These are phyloP conservation scores for Microctonus hyperodae DNA, from an alignment of 2,888 invertebrate genomes.

Conservation along the genomic window DNA sequence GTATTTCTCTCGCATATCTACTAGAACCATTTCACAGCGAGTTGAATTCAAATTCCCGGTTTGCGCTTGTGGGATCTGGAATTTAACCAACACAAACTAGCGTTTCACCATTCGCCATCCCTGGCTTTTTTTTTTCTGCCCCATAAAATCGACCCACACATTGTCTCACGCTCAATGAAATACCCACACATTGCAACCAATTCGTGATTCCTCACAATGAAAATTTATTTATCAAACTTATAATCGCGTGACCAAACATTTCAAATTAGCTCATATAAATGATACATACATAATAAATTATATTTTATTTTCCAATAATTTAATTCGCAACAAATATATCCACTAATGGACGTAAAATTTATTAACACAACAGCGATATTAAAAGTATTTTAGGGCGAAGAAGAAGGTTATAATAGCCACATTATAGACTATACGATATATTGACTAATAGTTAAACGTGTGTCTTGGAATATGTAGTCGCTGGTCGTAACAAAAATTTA, in stretches of 20 bases:
- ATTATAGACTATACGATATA: slow-evolving; percentile 34
- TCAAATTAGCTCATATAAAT: neutral
- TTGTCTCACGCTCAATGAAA: slow-evolving; percentile 24
- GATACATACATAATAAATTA: no score
- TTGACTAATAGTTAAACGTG: slow-evolving; percentile 23
- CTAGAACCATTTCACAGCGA: neutral
- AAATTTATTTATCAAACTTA: neutral
- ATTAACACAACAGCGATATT: no score
- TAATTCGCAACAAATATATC: neutral
- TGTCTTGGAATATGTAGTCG: slow-evolving; percentile 52
- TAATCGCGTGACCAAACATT: neutral
- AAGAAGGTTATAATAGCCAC: slow-evolving; percentile 12
- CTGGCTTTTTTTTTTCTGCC: slow-evolving; percentile 10
- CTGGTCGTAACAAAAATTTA: slow-evolving; percentile 52
- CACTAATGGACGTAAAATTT: neutral
- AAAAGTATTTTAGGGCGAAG: no score
- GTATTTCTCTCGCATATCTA: no score
- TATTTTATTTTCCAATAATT: no score
- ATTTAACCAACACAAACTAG: neutral
- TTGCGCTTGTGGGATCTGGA: neutral
- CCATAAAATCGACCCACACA: slow-evolving; percentile 28
- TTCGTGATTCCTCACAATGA: neutral
- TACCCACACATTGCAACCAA: neutral
- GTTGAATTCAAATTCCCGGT: neutral
- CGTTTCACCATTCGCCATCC: neutral